Evolutionary conservation across 2,113 vertebrate species (phyloP), one percentile per base, ranked within the genome.

Genomic region (Ammodytes marinus): DNA sequence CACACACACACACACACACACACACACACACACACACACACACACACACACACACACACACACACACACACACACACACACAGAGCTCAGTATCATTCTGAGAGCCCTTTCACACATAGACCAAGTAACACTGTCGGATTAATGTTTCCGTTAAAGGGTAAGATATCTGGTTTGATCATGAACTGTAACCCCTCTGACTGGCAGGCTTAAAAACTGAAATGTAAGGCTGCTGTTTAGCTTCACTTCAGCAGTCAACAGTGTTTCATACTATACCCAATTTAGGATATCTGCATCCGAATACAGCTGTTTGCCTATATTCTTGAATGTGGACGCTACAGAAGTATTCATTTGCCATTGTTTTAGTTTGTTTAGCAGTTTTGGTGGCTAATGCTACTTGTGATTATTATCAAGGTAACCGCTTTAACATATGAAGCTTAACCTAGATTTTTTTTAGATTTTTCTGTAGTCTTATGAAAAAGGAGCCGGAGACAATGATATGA

Each of bases 81-180:
- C 76, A 87, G 88, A 88, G 90, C 85, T 92, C 84, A 88, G 86
- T 86, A 77, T 64, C 81, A 83, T 85, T 52, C 64, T 55, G 13
- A 78, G 50, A 74, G 82, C 15, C 57, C 59, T 79, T 76, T 78
- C 78, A 88, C 69, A 84, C 80, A 85, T 43, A 55, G 46, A 40
- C 81, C 59, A 15, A 54, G 74, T 81, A 69, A 78, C 71, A 69
- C 61, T 49, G 67, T 42, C 19, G 60, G 77, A 88, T 77, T 80
- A 80, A 67, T 19, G 8, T 80, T 81, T 82, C 81, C 37, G 42
- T 27, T 70, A 86, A 76, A 64, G 79, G 70, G 70, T 77, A 89
- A 89, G 53, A 63, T 67, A 66, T 82, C 72, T 58, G 73, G 14
- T 39, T 72, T 45, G 8, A 49, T 65, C 75, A 52, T 50, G 45